Percentiles rank a stretch among this genome's conserved stretches.
These are phyloP conservation scores for Ptychadena robeensis DNA, from an alignment of 2,797 vertebrate species.

Conservation along the genomic window DNA sequence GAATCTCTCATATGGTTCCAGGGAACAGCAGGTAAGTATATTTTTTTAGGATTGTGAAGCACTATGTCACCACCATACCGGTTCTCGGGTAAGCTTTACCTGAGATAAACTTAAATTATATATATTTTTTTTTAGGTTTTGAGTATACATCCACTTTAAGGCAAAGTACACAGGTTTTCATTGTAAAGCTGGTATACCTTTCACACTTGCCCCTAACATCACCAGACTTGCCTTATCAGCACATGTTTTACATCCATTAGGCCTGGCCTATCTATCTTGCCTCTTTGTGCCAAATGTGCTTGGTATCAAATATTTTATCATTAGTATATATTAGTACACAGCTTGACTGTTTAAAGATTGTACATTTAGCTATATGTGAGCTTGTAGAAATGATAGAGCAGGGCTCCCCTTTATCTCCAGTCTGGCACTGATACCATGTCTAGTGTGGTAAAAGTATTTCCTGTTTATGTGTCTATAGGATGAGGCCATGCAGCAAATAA, in stretches of 20 bases:
- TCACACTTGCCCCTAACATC: neutral
- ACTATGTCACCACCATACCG: too few species aligned
- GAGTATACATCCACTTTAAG: too few species aligned
- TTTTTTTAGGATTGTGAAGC: too few species aligned
- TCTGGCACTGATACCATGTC: neutral
- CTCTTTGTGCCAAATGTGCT: too few species aligned
- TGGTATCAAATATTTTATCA: neutral
- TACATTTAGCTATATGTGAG: neutral
- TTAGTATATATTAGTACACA: neutral
- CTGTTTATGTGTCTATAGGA: neutral
- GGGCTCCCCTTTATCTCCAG: neutral
- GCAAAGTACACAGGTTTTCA: too few species aligned
- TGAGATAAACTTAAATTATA: too few species aligned
- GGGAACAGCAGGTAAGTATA: too few species aligned
- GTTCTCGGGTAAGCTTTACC: too few species aligned
- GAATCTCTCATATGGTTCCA: too few species aligned
- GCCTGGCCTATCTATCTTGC: too few species aligned
- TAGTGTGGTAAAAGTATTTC: neutral
- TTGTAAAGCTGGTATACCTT: too few species aligned
- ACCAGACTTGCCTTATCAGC: neutral
- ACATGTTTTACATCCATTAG: neutral
- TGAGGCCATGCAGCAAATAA: neutral
- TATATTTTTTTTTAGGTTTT: too few species aligned
- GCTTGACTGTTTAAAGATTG: neutral
- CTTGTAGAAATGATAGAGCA: neutral